Conservation (phyloP, 2,797 vertebrate genomes). For the Sylvia borin region DNA sequence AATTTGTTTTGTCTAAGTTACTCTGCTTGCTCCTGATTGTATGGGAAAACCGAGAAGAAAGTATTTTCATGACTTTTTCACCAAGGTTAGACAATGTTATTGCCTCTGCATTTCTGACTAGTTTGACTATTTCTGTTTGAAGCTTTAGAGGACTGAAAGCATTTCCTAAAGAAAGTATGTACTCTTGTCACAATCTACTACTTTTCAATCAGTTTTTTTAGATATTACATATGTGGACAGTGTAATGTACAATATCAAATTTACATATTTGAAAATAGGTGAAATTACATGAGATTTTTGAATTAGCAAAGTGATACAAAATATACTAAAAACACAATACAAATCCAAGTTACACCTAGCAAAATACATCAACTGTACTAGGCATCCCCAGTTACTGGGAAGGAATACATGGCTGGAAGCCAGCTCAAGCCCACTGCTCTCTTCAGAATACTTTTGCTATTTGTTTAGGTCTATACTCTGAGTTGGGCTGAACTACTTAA, state of each 20-base stretch:
- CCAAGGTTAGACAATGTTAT: background rate
- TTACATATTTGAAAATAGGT: background rate
- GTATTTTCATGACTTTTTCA: background rate
- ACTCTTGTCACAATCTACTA: background rate
- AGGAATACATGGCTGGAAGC: background rate
- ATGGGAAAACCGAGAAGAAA: background rate
- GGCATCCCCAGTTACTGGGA: background rate
- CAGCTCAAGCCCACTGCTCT: background rate
- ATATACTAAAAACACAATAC: background rate
- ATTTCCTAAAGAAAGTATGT: background rate
- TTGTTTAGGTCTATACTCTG: background rate
- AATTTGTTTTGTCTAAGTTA: background rate
- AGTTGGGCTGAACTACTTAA: background rate
- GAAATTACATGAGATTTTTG: background rate
- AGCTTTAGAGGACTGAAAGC: background rate
- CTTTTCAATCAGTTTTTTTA: background rate
- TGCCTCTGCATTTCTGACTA: background rate
- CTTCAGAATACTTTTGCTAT: background rate
- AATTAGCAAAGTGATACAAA: background rate
- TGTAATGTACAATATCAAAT: background rate
- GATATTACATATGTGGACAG: background rate
- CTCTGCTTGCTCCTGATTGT: background rate
- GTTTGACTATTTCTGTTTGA: background rate
- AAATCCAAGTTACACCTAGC: background rate
- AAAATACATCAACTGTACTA: background rate